Percentiles rank a stretch among this genome's conserved stretches.
Evolutionary conservation across 2,888 invertebrate genomes (phyloP).

Genomic region (Coleophora deauratella): DNA sequence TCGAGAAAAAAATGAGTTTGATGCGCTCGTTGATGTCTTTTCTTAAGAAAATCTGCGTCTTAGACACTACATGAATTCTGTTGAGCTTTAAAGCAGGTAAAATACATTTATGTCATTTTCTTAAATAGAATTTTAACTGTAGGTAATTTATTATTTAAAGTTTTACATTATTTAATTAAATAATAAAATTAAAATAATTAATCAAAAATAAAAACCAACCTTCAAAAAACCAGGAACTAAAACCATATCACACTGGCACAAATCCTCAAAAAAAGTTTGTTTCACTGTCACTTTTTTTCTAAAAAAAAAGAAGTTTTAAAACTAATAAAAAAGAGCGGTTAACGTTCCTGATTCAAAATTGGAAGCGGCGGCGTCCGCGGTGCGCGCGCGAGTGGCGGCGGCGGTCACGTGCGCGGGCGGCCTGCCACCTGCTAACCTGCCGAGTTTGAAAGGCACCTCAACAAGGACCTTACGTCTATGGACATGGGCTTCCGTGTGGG

Average conservation of each 20-base stretch:
- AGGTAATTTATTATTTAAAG: no score
- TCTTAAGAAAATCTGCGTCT: conserved; percentile 23
- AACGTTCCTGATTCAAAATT: conserved; percentile 45
- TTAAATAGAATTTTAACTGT: no score
- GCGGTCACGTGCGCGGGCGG: conserved; percentile 51
- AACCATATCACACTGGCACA: conserved; percentile 43
- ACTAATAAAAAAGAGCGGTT: conserved; percentile 39
- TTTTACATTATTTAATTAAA: background rate
- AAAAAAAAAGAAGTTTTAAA: conserved; percentile 31
- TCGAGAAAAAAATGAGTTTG: conserved; percentile 9
- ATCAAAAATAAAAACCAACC: background rate
- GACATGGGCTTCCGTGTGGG: background rate
- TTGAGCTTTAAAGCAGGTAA: no score
- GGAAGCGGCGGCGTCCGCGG: conserved; percentile 59
- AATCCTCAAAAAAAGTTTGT: conserved; percentile 55
- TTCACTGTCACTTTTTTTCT: conserved; percentile 50
- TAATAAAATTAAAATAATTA: background rate
- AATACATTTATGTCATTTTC: no score
- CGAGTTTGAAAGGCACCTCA: conserved; percentile 36
- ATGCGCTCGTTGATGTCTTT: conserved; percentile 55
- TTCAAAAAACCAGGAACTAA: background rate
- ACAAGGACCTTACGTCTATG: conserved; percentile 5
- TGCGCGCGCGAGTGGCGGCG: conserved; percentile 67
- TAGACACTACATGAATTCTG: background rate
- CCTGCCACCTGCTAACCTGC: conserved; percentile 44